Evolutionary conservation across 2,797 vertebrate genomes (phyloP).

Genomic region (Phoebastria nigripes): DNA sequence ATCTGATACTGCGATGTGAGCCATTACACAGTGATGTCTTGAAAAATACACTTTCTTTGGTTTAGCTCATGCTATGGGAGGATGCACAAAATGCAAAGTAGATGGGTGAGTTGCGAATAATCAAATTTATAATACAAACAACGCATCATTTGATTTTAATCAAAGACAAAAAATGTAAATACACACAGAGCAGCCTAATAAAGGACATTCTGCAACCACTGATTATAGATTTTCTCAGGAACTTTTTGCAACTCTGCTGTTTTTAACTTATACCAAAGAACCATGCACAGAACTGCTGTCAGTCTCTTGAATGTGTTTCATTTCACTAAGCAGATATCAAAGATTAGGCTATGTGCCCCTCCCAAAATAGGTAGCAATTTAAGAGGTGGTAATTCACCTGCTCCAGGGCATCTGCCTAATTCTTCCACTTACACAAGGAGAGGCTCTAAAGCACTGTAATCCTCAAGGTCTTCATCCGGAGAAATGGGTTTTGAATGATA

Average conservation of each 20-base stretch:
- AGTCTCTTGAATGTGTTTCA: neutral
- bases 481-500: neutral
- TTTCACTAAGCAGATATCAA: neutral
- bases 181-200: neutral
- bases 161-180: neutral
- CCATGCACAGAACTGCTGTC: neutral
- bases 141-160: neutral
- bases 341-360: neutral
- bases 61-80: neutral
- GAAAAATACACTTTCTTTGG: neutral
- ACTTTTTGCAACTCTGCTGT: neutral
- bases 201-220: neutral
- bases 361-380: neutral
- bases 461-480: neutral
- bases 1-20: neutral
- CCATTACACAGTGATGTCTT: neutral
- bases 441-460: neutral
- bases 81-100: neutral
- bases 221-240: neutral
- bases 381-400: neutral
- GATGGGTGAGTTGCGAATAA: neutral
- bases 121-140: neutral
- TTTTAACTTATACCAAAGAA: neutral
- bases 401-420: neutral
- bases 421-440: neutral